phyloP scores from a whole-genome alignment of 2,888 invertebrate genomes.

The Odontocerum albicorne region DNA sequence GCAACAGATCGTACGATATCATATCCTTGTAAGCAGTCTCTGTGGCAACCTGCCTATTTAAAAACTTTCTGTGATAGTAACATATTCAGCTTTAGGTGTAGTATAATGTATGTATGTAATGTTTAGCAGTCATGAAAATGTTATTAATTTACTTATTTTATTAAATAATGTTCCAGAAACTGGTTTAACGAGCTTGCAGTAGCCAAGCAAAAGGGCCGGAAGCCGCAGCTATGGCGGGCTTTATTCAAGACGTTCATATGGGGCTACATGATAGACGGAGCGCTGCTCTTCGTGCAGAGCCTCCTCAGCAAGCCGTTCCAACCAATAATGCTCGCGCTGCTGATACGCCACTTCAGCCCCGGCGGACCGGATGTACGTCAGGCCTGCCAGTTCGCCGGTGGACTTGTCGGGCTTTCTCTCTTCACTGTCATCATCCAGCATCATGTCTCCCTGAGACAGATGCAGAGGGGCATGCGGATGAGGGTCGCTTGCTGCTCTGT shows the following conservation, averaged over 20 bases:
- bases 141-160: not conserved
- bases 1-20: too few relatives aligned
- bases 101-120: too few relatives aligned
- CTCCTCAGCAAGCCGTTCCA: conserved; percentile 54
- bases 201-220: conserved; percentile 42
- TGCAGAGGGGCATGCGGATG: conserved; percentile 79
- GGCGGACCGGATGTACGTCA: conserved; percentile 54
- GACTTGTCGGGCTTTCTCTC: conserved; percentile 58
- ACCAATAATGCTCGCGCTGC: conserved; percentile 65
- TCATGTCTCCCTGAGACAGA: conserved; percentile 67
- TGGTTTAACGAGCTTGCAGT: conserved; percentile 64
- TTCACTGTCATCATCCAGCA: conserved; percentile 63
- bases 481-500: conserved; percentile 81
- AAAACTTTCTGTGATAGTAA: too few relatives aligned
- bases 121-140: too few relatives aligned
- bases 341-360: conserved; percentile 67
- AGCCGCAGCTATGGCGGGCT: conserved; percentile 54
- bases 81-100: too few relatives aligned
- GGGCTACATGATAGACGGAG: conserved; percentile 54
- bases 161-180: conserved; percentile 51
- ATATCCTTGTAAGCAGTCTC: too few relatives aligned
- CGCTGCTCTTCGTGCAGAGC: conserved; percentile 47
- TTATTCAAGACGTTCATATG: conserved; percentile 54
- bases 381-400: conserved; percentile 64
- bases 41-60: too few relatives aligned